phyloP scores from a whole-genome alignment of 2,113 vertebrate genomes.

The Calcarius ornatus region DNA sequence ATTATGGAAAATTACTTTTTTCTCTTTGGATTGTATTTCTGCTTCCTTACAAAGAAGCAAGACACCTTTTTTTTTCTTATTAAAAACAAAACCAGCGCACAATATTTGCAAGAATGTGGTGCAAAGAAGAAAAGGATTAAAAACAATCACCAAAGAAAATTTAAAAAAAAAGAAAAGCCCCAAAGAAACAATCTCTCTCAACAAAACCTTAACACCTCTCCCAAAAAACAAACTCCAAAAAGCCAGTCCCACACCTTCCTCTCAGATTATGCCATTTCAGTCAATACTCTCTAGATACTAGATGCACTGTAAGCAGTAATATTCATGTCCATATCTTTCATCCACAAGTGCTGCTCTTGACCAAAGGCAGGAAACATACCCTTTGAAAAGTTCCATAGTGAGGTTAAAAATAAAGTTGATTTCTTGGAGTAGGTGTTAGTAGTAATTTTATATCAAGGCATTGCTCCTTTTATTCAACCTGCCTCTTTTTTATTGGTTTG shows the following conservation, averaged over 20 bases:
- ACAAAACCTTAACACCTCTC: not conserved
- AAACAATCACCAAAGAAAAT: not conserved
- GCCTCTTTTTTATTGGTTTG: not conserved
- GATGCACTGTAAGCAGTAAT: not conserved
- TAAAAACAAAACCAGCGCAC: not conserved
- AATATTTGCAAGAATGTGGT: not conserved
- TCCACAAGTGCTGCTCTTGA: not conserved
- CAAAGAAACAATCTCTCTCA: accelerated
- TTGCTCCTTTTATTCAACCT: not conserved
- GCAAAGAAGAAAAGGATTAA: not conserved
- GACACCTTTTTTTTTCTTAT: not conserved
- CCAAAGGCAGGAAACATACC: not conserved
- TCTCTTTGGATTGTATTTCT: not conserved
- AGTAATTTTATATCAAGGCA: not conserved
- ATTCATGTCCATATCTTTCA: not conserved
- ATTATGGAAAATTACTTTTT: not conserved
- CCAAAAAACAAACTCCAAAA: no score
- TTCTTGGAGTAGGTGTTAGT: not conserved
- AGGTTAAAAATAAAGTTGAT: not conserved
- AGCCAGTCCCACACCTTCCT: not conserved
- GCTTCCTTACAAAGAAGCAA: not conserved
- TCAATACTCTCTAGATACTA: not conserved
- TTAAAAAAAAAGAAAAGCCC: not conserved
- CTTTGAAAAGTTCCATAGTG: not conserved
- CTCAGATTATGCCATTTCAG: not conserved